A percentile compares a stretch with the other conserved stretches of the same genome.
phyloP scores from a whole-genome alignment of 2,113 vertebrate species.

The Urocynchramus pylzowi region DNA sequence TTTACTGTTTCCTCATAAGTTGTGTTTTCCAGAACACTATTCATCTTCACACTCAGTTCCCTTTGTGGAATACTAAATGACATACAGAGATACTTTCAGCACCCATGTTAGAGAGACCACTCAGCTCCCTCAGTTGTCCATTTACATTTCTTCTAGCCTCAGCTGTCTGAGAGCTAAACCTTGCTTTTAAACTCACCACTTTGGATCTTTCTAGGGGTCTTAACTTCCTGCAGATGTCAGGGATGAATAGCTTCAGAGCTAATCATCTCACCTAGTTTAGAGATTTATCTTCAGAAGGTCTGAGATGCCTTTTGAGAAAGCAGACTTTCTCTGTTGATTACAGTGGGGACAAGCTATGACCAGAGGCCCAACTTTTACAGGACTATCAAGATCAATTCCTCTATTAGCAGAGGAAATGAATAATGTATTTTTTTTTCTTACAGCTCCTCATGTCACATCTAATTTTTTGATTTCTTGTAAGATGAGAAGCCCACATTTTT shows the following conservation, averaged over 20 bases:
- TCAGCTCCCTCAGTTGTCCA: background rate
- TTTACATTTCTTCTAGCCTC: background rate
- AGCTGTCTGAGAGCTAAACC: background rate
- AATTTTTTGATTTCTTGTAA: background rate
- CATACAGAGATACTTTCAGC: background rate
- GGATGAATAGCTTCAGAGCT: background rate
- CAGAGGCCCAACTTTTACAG: background rate
- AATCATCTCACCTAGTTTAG: background rate
- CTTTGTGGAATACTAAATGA: background rate
- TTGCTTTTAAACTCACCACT: background rate
- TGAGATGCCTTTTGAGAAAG: background rate
- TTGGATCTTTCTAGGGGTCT: background rate
- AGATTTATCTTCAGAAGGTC: background rate
- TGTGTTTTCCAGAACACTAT: background rate
- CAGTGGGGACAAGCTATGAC: background rate
- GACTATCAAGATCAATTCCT: background rate
- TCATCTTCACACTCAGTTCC: background rate
- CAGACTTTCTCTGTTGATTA: background rate
- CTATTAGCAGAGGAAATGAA: constrained; percentile 3
- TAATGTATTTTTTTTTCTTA: background rate
- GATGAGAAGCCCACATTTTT: background rate
- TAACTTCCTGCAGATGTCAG: background rate
- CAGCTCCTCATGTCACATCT: background rate
- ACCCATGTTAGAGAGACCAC: background rate
- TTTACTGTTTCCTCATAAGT: background rate